phyloP scores from a whole-genome alignment of 2,888 invertebrate species.

The Embidobia sp. region DNA sequence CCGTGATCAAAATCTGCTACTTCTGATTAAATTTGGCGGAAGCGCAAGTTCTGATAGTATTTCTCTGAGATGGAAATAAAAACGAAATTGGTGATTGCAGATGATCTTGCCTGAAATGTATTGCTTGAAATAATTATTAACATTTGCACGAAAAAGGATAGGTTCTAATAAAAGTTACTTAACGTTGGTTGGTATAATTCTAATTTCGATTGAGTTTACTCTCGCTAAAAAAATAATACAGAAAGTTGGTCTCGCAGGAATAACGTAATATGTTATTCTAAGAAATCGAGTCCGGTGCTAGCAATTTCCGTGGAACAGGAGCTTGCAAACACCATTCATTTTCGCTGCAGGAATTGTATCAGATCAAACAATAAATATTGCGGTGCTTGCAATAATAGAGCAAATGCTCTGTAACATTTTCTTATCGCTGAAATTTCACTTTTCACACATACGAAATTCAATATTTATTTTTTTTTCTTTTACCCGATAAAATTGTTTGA shows the following conservation, averaged over 20 bases:
- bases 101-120: too few species aligned
- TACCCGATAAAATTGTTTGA: background rate
- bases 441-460: background rate
- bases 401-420: background rate
- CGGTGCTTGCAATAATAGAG: conserved; percentile 12
- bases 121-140: too few species aligned
- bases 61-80: too few species aligned
- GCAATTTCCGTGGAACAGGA: conserved; percentile 15
- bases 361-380: conserved; percentile 27
- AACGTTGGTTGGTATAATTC: too few species aligned
- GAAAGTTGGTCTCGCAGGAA: conserved; percentile 1
- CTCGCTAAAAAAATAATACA: background rate
- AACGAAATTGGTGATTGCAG: too few species aligned
- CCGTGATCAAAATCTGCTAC: too few species aligned
- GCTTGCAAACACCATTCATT: conserved; percentile 9
- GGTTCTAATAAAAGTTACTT: too few species aligned
- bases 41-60: too few species aligned
- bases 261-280: conserved; percentile 23
- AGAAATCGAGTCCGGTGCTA: background rate
- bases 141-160: too few species aligned
- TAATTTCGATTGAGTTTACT: too few species aligned
- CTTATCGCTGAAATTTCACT: conserved; percentile 1
- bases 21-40: too few species aligned
- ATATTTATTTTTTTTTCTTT: background rate
- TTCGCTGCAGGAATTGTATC: conserved; percentile 3